Conservation (phyloP, 2,888 invertebrate genomes). For the Amblyjoppa fuscipennis region DNA sequence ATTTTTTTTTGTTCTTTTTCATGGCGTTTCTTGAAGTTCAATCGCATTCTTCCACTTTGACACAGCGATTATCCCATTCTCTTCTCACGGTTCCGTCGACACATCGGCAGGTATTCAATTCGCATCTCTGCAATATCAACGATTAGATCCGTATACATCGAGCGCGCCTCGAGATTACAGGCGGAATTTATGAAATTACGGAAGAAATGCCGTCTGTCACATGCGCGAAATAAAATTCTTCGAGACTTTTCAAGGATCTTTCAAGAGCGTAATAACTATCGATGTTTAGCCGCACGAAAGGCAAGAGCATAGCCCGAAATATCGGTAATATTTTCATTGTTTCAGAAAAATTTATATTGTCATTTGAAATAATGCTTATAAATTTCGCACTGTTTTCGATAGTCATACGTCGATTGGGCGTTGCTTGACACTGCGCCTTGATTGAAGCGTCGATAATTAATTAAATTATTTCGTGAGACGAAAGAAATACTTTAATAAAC, state of each 20-base stretch:
- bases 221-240: neutral
- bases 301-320: too few relatives aligned
- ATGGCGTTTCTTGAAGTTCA: neutral
- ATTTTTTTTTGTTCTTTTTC: neutral
- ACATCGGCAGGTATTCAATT: slow-evolving; percentile 14
- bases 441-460: too few relatives aligned
- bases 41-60: neutral
- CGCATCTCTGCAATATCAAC: neutral
- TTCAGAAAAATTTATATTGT: too few relatives aligned
- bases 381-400: too few relatives aligned
- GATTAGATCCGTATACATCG: neutral
- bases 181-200: neutral
- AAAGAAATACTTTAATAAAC: too few relatives aligned
- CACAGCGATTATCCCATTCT: slow-evolving; percentile 10
- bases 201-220: neutral
- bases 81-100: slow-evolving; percentile 1
- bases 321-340: too few relatives aligned
- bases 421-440: too few relatives aligned
- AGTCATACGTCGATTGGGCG: too few relatives aligned
- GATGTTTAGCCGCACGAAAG: neutral
- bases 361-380: too few relatives aligned
- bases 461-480: too few relatives aligned
- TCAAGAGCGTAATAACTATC: neutral
- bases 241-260: too few relatives aligned
- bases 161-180: neutral